phyloP scores from a whole-genome alignment of 2,888 invertebrate species.

The Pherbina coryleti region DNA sequence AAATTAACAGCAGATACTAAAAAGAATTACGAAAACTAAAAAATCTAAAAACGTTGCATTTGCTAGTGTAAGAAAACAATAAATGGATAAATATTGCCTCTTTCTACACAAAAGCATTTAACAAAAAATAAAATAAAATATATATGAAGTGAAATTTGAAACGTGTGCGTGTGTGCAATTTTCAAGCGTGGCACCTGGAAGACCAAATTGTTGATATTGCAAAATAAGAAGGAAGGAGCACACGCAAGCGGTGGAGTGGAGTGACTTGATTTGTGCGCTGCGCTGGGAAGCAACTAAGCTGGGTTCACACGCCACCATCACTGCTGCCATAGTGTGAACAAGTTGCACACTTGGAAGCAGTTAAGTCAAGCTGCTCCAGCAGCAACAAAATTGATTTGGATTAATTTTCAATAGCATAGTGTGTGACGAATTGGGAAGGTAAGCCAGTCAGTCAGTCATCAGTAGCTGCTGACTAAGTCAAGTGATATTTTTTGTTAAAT shows the following conservation, averaged over 20 bases:
- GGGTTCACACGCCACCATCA: not conserved
- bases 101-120: not conserved
- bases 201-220: slow-evolving; percentile 35
- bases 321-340: not conserved
- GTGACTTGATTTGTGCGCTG: not conserved
- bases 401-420: slow-evolving; percentile 11
- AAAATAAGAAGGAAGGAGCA: slow-evolving; percentile 8
- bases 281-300: slow-evolving; percentile 14
- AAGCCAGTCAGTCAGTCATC: slow-evolving; percentile 1
- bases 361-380: not conserved
- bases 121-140: not conserved
- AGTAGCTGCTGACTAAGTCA: not conserved
- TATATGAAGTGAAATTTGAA: not conserved
- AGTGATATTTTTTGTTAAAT: not conserved
- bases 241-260: not conserved
- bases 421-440: slow-evolving; percentile 29
- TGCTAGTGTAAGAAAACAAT: too few relatives aligned
- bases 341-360: not conserved
- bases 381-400: not conserved
- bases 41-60: not conserved
- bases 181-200: slow-evolving; percentile 28
- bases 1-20: not conserved
- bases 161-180: not conserved
- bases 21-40: slow-evolving; percentile 12
- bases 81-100: not conserved